Base-by-base conservation (phyloP, 2,888 invertebrate species). In the Nasonia oneida region DNA sequence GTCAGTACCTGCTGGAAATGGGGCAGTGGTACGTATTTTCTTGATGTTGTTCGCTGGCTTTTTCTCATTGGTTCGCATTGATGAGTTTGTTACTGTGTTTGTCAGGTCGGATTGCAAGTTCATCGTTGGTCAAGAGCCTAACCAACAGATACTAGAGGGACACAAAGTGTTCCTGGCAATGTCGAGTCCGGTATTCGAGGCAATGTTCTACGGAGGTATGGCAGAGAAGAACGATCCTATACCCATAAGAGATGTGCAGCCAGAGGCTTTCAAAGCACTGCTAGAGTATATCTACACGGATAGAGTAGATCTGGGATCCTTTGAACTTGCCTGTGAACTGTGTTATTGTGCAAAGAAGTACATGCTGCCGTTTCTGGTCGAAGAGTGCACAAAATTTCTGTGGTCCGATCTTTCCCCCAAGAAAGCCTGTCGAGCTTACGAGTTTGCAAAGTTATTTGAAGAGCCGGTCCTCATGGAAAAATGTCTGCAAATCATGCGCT, bases 271-370 rank as follows among this genome's bases (percentile, higher is more conserved):
- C 90, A 96, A 96, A 92, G 96, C 97, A 3, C 94, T 98, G 88
- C 93, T 98, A 47, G 96, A 97, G 95, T 97, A 97, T 90, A 97
- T 97, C 83, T 98, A 98, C 91, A 97, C 97, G 10, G 97, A 97
- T 90, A 87, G 88, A 88, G 96, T 97, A 64, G 96, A 96, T 89
- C 95, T 97, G 14, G 95, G 95, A 86, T 97, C 97, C 0, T 97
- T 98, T 92, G 97, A 97, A 90, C 96, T 97, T 91, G 97, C 97
- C 0, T 97, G 97, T 92, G 97, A 98, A 90, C 92, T 98, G 57
- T 98, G 97, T 91, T 98, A 98, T 92, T 97, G 97, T 82, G 97
- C 97, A 14, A 98, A 98, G 91, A 98, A 98, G 91, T 98, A 98
- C 90, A 97, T 98, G 96, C 92, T 98, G 83, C 97, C 97, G 0